Percentiles rank a stretch among this genome's conserved stretches.
Evolutionary conservation across 2,113 vertebrate species (phyloP).

Genomic region (Odontesthes bonariensis): DNA sequence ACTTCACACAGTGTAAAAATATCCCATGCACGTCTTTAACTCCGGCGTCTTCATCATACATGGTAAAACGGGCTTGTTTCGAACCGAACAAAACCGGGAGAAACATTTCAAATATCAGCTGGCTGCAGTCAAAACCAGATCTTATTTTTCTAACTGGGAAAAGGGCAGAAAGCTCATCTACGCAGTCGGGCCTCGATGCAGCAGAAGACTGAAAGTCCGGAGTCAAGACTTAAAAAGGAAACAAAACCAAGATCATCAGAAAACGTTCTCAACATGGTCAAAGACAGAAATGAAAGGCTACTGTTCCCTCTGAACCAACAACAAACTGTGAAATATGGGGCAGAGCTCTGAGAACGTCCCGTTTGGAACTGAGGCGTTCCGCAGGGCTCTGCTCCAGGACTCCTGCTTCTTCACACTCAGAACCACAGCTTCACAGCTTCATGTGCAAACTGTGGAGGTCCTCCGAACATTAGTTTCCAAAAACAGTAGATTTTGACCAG

Average conservation of each 20-base stretch:
- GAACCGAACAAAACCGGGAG: not conserved
- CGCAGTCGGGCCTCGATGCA: not conserved
- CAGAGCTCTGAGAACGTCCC: not conserved
- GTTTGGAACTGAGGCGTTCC: conserved; percentile 23
- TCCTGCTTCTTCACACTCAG: conserved; percentile 7
- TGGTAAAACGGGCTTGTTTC: not conserved
- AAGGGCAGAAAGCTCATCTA: not conserved
- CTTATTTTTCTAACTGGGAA: not conserved
- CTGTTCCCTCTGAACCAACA: conserved; percentile 58
- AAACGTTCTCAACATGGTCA: conserved; percentile 49
- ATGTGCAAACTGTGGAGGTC: conserved; percentile 14
- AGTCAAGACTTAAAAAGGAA: not conserved
- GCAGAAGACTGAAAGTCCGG: not conserved
- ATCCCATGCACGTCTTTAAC: conserved; percentile 8
- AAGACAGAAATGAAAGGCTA: conserved; percentile 42
- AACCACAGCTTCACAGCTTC: conserved; percentile 1
- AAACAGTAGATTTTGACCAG: conserved; percentile 36
- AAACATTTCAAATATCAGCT: not conserved
- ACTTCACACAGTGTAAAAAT: conserved; percentile 39
- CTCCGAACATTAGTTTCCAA: conserved; percentile 10
- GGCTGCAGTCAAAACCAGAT: not conserved
- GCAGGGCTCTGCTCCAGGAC: conserved; percentile 21
- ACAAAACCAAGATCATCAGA: conserved; percentile 40
- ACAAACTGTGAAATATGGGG: conserved; percentile 5
- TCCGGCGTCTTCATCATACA: not conserved